These are phyloP conservation scores for Platerodrilus igneus DNA, from an alignment of 2,888 invertebrate genomes.

Conservation along the genomic window DNA sequence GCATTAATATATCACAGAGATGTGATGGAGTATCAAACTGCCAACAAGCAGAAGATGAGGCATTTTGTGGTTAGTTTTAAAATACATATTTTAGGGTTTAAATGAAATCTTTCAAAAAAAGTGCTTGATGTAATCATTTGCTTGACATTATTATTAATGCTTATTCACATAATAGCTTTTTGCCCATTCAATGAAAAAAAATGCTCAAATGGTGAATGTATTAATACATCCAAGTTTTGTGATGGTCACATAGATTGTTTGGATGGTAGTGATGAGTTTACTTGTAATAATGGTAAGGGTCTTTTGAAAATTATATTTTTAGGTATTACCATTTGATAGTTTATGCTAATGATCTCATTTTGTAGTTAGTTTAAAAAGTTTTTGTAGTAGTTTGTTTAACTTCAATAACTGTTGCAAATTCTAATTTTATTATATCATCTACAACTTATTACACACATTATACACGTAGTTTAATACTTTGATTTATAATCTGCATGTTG, in stretches of 20 bases:
- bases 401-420: too few relatives aligned
- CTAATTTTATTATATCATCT: slow-evolving; percentile 2
- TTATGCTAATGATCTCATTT: neutral
- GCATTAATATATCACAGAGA: slow-evolving; percentile 48
- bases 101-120: too few relatives aligned
- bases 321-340: neutral
- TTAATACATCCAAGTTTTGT: slow-evolving; percentile 44
- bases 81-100: slow-evolving; percentile 8
- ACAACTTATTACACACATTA: too few relatives aligned
- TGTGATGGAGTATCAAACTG: slow-evolving; percentile 54
- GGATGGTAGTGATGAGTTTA: slow-evolving; percentile 52
- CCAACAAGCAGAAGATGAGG: slow-evolving; percentile 56
- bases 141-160: slow-evolving; percentile 5
- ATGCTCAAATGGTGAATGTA: slow-evolving; percentile 55
- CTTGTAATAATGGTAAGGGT: slow-evolving; percentile 51
- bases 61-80: slow-evolving; percentile 50
- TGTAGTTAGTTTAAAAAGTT: too few relatives aligned
- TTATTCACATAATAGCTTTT: slow-evolving; percentile 28
- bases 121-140: neutral
- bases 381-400: too few relatives aligned
- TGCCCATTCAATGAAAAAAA: slow-evolving; percentile 49
- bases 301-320: slow-evolving; percentile 10
- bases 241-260: slow-evolving; percentile 46
- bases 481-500: slow-evolving; percentile 10
- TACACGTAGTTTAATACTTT: neutral